Conservation (phyloP, 2,888 invertebrate genomes). For the Pinctada fucata region DNA sequence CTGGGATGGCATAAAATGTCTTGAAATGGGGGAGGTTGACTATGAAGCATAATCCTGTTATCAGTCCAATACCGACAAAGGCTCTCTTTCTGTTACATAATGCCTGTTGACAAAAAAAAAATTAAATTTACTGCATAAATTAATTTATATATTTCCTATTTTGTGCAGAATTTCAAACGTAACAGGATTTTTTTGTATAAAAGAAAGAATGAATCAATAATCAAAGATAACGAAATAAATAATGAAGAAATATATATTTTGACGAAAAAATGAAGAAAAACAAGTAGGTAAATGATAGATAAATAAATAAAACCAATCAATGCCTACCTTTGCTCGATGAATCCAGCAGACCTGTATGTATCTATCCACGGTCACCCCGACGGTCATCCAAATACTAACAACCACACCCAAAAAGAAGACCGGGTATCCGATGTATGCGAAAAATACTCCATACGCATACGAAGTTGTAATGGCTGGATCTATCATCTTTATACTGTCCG, state of each 20-base stretch:
- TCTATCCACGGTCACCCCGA: conserved; percentile 68
- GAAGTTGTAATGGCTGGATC: conserved; percentile 45
- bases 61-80: conserved; percentile 53
- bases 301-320: not conserved
- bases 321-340: conserved; percentile 57
- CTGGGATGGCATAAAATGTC: conserved; percentile 48
- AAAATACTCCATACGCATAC: conserved; percentile 55
- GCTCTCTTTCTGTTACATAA: conserved; percentile 58
- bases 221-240: too few species aligned
- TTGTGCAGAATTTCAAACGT: not conserved
- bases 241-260: too few species aligned
- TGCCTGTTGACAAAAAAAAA: conserved; percentile 45
- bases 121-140: not conserved
- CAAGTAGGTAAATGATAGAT: too few species aligned
- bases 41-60: conserved; percentile 55
- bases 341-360: conserved; percentile 69
- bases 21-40: conserved; percentile 64
- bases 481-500: conserved; percentile 50
- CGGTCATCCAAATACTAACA: conserved; percentile 67
- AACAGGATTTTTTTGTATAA: too few species aligned
- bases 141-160: not conserved
- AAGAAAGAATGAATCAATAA: too few species aligned
- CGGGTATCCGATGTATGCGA: conserved; percentile 62
- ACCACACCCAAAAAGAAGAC: conserved; percentile 63
- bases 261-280: too few species aligned